These are phyloP conservation scores for Agrochola litura DNA, from an alignment of 2,888 invertebrate genomes.

Conservation along the genomic window DNA sequence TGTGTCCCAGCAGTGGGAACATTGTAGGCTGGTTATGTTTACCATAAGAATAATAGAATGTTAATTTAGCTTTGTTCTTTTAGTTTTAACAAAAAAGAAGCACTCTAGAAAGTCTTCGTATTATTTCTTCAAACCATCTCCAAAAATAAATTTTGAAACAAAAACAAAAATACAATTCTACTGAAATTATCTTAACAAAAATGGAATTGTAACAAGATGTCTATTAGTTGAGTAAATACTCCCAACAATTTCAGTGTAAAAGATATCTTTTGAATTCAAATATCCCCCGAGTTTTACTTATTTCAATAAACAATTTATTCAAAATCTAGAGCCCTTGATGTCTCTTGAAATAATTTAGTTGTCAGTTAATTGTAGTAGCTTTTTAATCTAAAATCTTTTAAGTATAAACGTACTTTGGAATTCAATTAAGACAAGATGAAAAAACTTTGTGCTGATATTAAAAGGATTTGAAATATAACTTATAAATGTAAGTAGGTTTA, in stretches of 20 bases:
- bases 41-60: not conserved
- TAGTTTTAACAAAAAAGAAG: not conserved
- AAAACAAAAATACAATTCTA: constrained; percentile 2
- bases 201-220: constrained; percentile 25
- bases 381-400: constrained; percentile 27
- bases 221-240: constrained; percentile 43
- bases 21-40: too few species aligned
- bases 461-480: not conserved
- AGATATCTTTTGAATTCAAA: constrained; percentile 32
- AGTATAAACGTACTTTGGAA: constrained; percentile 10
- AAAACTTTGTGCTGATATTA: not conserved
- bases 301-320: constrained; percentile 34
- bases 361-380: constrained; percentile 31
- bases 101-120: not conserved
- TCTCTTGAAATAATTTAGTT: constrained; percentile 40
- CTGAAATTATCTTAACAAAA: constrained; percentile 7
- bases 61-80: not conserved
- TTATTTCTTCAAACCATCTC: not conserved
- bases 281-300: constrained; percentile 23
- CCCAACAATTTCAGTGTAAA: constrained; percentile 22
- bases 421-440: not conserved
- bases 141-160: not conserved
- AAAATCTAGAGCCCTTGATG: constrained; percentile 28
- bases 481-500: not conserved
- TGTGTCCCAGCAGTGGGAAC: too few species aligned